Percentiles rank a stretch among this genome's conserved stretches.
Evolutionary conservation across 1,140 invertebrate species (phyloP).

Genomic region (Drosophila tropicalis): DNA sequence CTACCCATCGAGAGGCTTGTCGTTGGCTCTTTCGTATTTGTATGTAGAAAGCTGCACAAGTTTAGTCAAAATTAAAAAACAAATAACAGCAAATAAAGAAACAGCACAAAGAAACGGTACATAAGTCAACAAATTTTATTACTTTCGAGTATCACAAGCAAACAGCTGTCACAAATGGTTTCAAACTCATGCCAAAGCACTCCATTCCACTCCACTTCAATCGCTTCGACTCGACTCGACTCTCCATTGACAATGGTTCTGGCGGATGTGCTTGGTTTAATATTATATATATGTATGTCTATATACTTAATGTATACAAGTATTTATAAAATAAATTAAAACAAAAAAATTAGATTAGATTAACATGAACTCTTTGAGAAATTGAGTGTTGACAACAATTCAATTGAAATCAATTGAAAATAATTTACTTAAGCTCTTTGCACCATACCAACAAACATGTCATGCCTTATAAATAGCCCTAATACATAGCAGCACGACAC

Average conservation of each 20-base stretch:
- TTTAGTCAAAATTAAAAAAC: constrained; percentile 29
- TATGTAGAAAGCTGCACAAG: not conserved
- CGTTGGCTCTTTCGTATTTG: not conserved
- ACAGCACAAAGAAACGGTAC: constrained; percentile 4
- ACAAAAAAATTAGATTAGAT: constrained; percentile 59
- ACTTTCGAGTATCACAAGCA: constrained; percentile 54
- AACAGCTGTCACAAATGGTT: constrained; percentile 73
- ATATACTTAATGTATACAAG: constrained; percentile 22
- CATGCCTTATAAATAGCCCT: constrained; percentile 72
- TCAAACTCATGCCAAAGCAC: constrained; percentile 16
- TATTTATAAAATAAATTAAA: constrained; percentile 60
- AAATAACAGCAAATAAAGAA: constrained; percentile 28
- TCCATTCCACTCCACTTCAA: not conserved
- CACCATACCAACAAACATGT: constrained; percentile 33
- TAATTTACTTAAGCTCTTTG: constrained; percentile 66
- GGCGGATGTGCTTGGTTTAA: constrained; percentile 19
- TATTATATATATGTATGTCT: constrained; percentile 41
- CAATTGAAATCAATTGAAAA: constrained; percentile 52
- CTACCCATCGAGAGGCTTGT: not conserved
- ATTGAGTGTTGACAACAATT: constrained; percentile 44
- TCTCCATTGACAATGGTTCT: constrained; percentile 35
- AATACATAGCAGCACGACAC: not conserved
- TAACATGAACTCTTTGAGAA: constrained; percentile 32
- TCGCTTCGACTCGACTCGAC: not conserved
- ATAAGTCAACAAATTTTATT: constrained; percentile 44